Percentiles rank a stretch among this genome's conserved stretches.
These are phyloP conservation scores for Polypedilum vanderplanki DNA, from an alignment of 1,140 invertebrate genomes.

Conservation along the genomic window DNA sequence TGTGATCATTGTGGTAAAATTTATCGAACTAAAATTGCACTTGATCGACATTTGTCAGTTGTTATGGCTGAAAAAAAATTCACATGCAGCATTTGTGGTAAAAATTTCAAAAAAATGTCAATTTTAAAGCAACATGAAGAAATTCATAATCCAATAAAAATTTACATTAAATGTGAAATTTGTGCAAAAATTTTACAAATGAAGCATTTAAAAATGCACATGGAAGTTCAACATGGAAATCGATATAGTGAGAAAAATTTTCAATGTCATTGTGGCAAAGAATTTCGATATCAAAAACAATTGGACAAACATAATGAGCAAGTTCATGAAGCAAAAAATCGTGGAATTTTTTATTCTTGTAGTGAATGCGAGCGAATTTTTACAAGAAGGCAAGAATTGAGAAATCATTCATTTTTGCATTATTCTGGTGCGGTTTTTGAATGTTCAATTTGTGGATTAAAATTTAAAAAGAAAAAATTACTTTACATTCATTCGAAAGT, in stretches of 20 bases:
- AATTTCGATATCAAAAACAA: neutral
- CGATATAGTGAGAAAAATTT: slow-evolving; percentile 35
- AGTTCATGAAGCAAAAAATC: neutral
- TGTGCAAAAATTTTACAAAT: slow-evolving; percentile 40
- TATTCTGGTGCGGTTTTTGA: neutral
- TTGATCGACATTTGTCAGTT: slow-evolving; percentile 41
- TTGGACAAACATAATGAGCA: neutral
- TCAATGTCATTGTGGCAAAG: neutral
- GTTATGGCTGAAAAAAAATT: slow-evolving; percentile 47
- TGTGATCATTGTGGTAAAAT: slow-evolving; percentile 19
- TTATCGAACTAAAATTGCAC: slow-evolving; percentile 39
- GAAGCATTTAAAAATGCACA: slow-evolving; percentile 41
- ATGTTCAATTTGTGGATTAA: neutral
- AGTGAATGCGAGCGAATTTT: neutral
- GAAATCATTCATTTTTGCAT: slow-evolving; percentile 1
- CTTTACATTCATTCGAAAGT: neutral
- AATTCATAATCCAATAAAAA: slow-evolving; percentile 38
- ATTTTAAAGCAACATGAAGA: slow-evolving; percentile 42
- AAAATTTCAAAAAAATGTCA: slow-evolving; percentile 45
- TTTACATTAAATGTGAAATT: slow-evolving; percentile 42
- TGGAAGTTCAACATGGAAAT: slow-evolving; percentile 40
- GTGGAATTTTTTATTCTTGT: neutral
- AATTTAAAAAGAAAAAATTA: slow-evolving; percentile 16
- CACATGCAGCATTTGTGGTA: slow-evolving; percentile 46
- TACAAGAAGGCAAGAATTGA: neutral